Conservation (phyloP, 2,797 vertebrate species). For the Ctenopoma multispine region DNA sequence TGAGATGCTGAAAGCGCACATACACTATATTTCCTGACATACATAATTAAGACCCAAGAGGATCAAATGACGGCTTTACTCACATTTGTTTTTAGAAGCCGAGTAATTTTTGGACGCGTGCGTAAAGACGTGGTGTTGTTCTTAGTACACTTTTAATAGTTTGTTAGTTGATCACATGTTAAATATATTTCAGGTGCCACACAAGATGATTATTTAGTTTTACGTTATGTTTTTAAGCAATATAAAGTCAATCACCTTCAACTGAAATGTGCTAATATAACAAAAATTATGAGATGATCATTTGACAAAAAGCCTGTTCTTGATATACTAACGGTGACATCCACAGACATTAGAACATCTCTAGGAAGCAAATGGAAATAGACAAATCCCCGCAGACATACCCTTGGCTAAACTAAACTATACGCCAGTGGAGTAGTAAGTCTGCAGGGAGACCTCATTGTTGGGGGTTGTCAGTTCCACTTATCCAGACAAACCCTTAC, state of each 20-base stretch:
- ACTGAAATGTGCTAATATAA: background rate
- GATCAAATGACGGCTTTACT: background rate
- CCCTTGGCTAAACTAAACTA: conserved; percentile 50
- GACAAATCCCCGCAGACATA: conserved; percentile 58
- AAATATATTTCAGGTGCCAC: background rate
- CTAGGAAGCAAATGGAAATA: conserved; percentile 44
- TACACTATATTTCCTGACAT: background rate
- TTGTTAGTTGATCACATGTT: background rate
- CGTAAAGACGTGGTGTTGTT: background rate
- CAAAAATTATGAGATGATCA: background rate
- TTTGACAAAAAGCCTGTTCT: background rate
- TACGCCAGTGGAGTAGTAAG: conserved; percentile 47
- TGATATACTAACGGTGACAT: conserved; percentile 14
- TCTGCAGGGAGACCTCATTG: conserved; percentile 60
- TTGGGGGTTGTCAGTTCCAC: conserved; percentile 69
- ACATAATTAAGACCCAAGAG: background rate
- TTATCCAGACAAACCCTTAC: conserved; percentile 62
- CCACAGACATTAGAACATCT: conserved; percentile 24
- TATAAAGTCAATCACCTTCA: background rate
- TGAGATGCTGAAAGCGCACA: background rate
- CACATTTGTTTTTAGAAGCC: background rate
- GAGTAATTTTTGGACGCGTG: background rate
- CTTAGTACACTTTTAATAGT: background rate
- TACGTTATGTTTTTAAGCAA: background rate
- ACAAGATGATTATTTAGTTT: conserved; percentile 6